Evolutionary conservation across 2,113 vertebrate species (phyloP).

Genomic region (Mandrillus leucophaeus): DNA sequence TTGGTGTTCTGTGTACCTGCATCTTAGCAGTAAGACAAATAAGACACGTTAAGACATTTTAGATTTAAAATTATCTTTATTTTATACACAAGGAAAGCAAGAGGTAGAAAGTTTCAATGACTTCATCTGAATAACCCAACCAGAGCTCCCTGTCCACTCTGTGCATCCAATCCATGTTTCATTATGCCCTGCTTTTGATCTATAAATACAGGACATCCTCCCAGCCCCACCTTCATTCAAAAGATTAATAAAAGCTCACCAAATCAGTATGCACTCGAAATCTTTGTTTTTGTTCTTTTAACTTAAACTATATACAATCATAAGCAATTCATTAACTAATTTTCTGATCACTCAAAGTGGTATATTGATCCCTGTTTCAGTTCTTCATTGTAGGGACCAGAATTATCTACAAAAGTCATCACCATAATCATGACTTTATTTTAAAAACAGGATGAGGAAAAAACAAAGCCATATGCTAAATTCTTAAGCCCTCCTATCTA

Average conservation of each 20-base stretch:
- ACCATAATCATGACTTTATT: neutral
- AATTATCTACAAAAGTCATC: neutral
- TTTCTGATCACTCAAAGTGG: neutral
- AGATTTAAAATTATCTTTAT: neutral
- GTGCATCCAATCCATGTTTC: neutral
- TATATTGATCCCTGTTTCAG: neutral
- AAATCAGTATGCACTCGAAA: neutral
- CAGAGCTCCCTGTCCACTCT: neutral
- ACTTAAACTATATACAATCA: neutral
- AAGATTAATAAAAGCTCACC: neutral
- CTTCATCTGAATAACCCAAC: neutral
- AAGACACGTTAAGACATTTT: neutral
- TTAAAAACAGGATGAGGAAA: neutral
- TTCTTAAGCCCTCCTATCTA: neutral
- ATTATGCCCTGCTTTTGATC: neutral
- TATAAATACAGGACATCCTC: neutral
- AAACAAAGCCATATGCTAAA: neutral
- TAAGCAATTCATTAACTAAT: neutral
- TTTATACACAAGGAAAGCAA: neutral
- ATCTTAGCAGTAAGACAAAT: neutral
- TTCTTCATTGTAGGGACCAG: neutral
- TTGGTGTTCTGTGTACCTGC: neutral
- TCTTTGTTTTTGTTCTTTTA: neutral
- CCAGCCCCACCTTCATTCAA: neutral
- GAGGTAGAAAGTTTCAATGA: neutral